Percentiles rank a stretch among this genome's conserved stretches.
phyloP scores from a whole-genome alignment of 2,113 vertebrate genomes.

The Dipodomys stephensi region DNA sequence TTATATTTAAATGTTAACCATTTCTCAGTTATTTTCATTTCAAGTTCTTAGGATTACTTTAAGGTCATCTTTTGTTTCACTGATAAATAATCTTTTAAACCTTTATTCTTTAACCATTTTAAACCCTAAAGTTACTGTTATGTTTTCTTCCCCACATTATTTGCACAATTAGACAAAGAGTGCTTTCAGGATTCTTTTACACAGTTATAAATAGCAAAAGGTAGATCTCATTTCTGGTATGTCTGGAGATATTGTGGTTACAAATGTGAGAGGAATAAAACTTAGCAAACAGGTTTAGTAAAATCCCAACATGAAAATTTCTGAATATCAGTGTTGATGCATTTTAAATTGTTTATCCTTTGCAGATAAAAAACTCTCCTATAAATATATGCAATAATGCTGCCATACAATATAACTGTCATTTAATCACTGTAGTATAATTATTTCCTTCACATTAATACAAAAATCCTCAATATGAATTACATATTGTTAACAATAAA shows the following conservation, averaged over 20 bases:
- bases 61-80: background rate
- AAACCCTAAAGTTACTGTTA: background rate
- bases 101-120: constrained; percentile 2
- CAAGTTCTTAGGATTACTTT: background rate
- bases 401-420: background rate
- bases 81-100: background rate
- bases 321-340: background rate
- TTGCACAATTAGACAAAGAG: background rate
- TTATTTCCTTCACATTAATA: background rate
- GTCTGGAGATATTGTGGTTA: background rate
- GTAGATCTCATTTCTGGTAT: background rate
- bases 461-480: background rate
- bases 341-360: background rate
- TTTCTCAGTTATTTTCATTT: background rate
- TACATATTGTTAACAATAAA: background rate
- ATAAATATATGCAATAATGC: background rate
- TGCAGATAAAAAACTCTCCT: background rate
- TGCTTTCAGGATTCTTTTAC: background rate
- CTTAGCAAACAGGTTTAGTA: background rate
- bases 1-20: background rate
- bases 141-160: background rate
- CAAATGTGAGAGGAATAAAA: constrained; percentile 30
- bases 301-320: background rate
- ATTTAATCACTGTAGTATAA: background rate
- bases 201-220: constrained; percentile 19